Evolutionary conservation across 2,113 vertebrate genomes (phyloP).

Genomic region (Ellobius talpinus): DNA sequence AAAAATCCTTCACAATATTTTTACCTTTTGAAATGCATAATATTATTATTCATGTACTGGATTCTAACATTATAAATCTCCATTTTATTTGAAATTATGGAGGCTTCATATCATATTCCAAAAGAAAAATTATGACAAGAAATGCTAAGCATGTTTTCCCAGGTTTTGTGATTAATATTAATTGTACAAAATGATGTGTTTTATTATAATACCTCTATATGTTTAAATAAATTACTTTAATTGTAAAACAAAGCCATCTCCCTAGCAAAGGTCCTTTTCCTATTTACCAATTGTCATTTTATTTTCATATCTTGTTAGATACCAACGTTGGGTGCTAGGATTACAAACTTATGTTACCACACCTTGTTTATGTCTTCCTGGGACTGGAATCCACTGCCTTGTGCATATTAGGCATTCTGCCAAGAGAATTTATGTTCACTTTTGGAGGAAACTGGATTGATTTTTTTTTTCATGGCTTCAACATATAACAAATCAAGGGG

Average conservation of each 20-base stretch:
- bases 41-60: not conserved
- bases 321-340: not conserved
- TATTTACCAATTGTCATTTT: not conserved
- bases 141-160: not conserved
- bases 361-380: not conserved
- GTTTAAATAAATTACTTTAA: not conserved
- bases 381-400: not conserved
- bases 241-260: no score
- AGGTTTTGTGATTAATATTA: not conserved
- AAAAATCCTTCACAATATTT: not conserved
- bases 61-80: not conserved
- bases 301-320: not conserved
- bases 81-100: not conserved
- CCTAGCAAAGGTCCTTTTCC: not conserved
- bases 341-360: not conserved
- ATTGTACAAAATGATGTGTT: not conserved
- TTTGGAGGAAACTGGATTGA: not conserved
- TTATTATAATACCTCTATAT: not conserved
- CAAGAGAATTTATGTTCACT: not conserved
- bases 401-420: not conserved
- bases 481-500: not conserved
- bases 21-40: not conserved
- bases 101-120: not conserved
- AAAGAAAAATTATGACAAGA: not conserved
- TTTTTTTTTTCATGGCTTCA: not conserved